Evolutionary conservation across 2,113 vertebrate genomes (phyloP).

Genomic region (Heterotis niloticus): DNA sequence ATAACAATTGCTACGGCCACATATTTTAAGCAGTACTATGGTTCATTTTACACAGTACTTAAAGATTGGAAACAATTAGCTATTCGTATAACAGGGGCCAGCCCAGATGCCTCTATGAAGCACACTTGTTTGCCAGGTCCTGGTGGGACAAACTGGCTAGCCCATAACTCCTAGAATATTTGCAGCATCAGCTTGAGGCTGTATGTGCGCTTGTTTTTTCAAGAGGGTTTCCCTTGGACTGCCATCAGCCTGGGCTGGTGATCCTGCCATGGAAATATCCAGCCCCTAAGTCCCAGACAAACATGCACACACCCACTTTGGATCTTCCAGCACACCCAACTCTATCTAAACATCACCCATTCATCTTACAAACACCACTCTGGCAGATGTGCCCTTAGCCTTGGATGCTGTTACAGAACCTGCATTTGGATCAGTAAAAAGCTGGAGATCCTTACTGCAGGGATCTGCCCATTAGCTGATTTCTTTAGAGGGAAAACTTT

Average conservation of each 20-base stretch:
- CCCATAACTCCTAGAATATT: conserved; percentile 30
- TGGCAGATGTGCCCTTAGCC: conserved; percentile 28
- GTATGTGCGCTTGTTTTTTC: conserved; percentile 56
- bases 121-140: not conserved
- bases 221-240: conserved; percentile 59
- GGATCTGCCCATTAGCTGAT: conserved; percentile 43
- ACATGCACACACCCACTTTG: conserved; percentile 21
- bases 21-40: conserved; percentile 24
- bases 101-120: conserved; percentile 23
- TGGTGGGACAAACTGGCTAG: conserved; percentile 12
- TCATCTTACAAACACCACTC: conserved; percentile 31
- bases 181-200: conserved; percentile 5
- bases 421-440: conserved; percentile 40
- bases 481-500: conserved; percentile 43
- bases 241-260: conserved; percentile 49
- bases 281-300: conserved; percentile 3
- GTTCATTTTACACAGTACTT: conserved; percentile 17
- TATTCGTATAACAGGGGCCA: conserved; percentile 1
- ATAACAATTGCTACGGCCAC: not conserved
- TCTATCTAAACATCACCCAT: conserved; percentile 27
- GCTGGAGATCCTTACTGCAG: conserved; percentile 26
- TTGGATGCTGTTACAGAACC: conserved; percentile 26
- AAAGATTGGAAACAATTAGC: conserved; percentile 21
- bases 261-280: conserved; percentile 44
- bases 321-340: conserved; percentile 14